Conservation (phyloP, 1,140 invertebrate genomes). For the Calycopis cecrops region DNA sequence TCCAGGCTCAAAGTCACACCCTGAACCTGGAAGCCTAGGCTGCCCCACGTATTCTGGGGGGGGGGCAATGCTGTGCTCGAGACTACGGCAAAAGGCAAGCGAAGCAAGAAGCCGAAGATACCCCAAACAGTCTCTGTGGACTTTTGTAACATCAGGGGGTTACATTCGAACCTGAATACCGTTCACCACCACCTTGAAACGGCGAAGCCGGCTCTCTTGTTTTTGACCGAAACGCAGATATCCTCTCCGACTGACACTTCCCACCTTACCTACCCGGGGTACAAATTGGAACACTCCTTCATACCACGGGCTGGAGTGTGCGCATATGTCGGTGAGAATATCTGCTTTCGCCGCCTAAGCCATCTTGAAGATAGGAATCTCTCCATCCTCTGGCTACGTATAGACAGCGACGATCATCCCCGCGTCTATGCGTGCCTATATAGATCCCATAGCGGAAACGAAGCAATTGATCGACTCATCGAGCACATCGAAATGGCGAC, state of each 20-base stretch:
- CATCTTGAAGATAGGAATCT: constrained; percentile 15
- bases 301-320: background rate
- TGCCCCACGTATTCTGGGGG: too few relatives aligned
- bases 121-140: too few relatives aligned
- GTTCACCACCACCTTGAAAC: background rate
- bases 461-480: constrained; percentile 11
- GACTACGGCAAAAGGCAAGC: too few relatives aligned
- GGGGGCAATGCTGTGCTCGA: too few relatives aligned
- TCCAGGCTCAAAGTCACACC: too few relatives aligned
- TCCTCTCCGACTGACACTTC: background rate
- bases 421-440: constrained; percentile 27
- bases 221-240: constrained; percentile 8
- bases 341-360: background rate
- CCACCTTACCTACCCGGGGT: background rate
- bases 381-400: constrained; percentile 15
- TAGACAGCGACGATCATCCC: constrained; percentile 15
- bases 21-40: too few relatives aligned
- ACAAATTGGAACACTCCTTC: background rate
- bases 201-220: background rate
- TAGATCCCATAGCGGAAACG: constrained; percentile 18
- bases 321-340: background rate
- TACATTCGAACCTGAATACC: background rate
- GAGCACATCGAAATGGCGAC: constrained; percentile 15
- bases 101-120: too few relatives aligned
- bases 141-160: background rate